Conservation (phyloP, 2,113 vertebrate species). For the Pygoscelis adeliae region DNA sequence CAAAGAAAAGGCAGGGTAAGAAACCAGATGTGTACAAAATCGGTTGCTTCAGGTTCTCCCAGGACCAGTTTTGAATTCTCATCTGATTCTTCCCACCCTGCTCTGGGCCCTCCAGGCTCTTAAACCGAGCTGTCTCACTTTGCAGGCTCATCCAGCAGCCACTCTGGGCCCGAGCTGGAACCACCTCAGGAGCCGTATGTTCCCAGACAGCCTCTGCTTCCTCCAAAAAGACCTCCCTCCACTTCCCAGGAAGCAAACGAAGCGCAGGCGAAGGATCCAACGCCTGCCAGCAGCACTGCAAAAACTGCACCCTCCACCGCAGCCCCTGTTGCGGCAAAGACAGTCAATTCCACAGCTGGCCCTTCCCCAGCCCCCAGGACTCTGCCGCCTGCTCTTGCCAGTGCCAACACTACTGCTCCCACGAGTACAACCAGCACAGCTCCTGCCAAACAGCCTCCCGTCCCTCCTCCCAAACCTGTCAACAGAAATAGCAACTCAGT, state of each 20-base stretch:
- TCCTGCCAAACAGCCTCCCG: constrained; percentile 87
- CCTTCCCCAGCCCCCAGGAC: constrained; percentile 81
- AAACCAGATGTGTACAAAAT: neutral
- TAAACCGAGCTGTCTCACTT: neutral
- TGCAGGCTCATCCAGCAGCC: constrained; percentile 83
- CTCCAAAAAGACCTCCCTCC: constrained; percentile 89
- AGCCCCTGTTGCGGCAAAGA: constrained; percentile 51
- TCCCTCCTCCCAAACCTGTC: constrained; percentile 92
- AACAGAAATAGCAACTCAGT: constrained; percentile 90
- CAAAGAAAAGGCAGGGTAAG: constrained; percentile 75
- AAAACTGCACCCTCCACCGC: constrained; percentile 46
- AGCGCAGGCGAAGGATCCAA: constrained; percentile 38
- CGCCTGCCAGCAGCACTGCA: neutral
- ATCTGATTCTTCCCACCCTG: neutral
- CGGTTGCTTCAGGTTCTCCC: neutral
- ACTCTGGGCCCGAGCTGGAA: constrained; percentile 78
- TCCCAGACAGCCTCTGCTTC: constrained; percentile 85
- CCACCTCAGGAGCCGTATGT: constrained; percentile 76
- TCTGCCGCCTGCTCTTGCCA: constrained; percentile 70
- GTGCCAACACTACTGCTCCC: constrained; percentile 72
- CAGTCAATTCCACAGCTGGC: constrained; percentile 23
- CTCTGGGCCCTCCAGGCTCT: neutral
- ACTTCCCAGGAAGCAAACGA: constrained; percentile 79
- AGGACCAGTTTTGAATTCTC: neutral
- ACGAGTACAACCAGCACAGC: constrained; percentile 57